Conservation (phyloP, 30 jellyfish, hydroid and myxozoan species). For the Turritopsis rubra region DNA sequence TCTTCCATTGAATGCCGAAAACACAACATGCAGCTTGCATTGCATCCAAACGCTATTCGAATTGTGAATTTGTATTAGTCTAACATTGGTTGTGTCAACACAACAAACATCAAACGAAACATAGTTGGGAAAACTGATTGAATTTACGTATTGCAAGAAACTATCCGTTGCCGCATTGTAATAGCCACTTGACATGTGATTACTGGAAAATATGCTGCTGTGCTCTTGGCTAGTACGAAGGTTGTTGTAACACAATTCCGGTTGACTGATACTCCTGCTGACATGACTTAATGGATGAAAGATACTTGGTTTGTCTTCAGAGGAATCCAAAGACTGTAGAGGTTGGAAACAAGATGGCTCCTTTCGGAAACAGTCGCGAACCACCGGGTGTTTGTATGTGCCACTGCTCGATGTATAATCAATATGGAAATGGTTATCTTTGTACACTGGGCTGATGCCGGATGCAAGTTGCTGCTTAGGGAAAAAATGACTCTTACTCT, state of each 20-base stretch:
- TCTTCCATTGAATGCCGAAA: constrained; percentile 53
- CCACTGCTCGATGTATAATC: neutral
- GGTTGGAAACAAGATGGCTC: neutral
- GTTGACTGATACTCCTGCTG: neutral
- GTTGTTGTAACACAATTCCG: neutral
- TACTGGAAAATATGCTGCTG: neutral
- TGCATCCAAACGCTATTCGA: constrained; percentile 75
- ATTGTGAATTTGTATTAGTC: constrained; percentile 49
- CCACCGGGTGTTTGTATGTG: neutral
- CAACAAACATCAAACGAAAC: constrained; percentile 54
- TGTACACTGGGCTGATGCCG: constrained; percentile 11
- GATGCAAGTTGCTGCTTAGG: constrained; percentile 9
- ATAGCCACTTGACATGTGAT: neutral
- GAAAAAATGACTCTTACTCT: neutral
- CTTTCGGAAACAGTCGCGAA: neutral
- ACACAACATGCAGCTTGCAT: constrained; percentile 45
- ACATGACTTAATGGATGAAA: constrained; percentile 6
- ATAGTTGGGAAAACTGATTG: constrained; percentile 46
- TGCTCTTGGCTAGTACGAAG: neutral
- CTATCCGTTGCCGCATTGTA: neutral
- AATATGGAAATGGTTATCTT: neutral
- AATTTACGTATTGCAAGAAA: neutral
- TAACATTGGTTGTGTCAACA: constrained; percentile 41
- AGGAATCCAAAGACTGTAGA: neutral
- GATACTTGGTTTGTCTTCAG: neutral